A percentile compares a stretch with the other conserved stretches of the same genome.
Evolutionary conservation across 2,888 invertebrate species (phyloP).

Genomic region (Apomyelois bistriatella): DNA sequence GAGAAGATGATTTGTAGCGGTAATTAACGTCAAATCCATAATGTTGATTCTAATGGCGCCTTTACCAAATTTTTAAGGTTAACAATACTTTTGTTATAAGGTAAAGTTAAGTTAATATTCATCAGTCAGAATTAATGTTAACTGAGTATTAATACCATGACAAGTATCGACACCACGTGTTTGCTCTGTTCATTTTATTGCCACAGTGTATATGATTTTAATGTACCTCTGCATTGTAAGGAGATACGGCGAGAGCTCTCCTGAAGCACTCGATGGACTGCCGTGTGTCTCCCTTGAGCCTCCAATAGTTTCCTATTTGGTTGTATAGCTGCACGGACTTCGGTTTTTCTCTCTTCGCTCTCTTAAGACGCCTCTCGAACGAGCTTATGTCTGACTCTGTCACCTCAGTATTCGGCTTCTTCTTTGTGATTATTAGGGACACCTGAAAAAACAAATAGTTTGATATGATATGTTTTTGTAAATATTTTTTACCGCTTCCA

Average conservation of each 20-base stretch:
- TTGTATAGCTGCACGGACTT: slow-evolving; percentile 92
- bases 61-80: no score
- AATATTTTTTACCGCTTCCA: no score
- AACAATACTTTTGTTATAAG: no score
- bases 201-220: no score
- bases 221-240: slow-evolving; percentile 93
- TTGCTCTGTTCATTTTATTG: no score
- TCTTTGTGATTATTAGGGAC: slow-evolving; percentile 87
- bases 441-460: slow-evolving; percentile 60
- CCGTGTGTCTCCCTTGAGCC: slow-evolving; percentile 92
- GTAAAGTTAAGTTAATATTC: no score
- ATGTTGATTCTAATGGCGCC: no score
- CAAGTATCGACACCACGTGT: no score
- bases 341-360: slow-evolving; percentile 90
- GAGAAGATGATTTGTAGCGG: no score
- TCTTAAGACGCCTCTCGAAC: slow-evolving; percentile 86
- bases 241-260: slow-evolving; percentile 90
- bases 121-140: no score
- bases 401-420: slow-evolving; percentile 63
- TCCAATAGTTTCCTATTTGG: slow-evolving; percentile 95
- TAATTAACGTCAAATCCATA: no score
- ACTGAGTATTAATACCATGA: no score
- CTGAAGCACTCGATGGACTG: slow-evolving; percentile 94
- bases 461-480: not conserved
- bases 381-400: slow-evolving; percentile 87